These are phyloP conservation scores for Ailurus styani DNA, from an alignment of 2,113 vertebrate species.

Conservation along the genomic window DNA sequence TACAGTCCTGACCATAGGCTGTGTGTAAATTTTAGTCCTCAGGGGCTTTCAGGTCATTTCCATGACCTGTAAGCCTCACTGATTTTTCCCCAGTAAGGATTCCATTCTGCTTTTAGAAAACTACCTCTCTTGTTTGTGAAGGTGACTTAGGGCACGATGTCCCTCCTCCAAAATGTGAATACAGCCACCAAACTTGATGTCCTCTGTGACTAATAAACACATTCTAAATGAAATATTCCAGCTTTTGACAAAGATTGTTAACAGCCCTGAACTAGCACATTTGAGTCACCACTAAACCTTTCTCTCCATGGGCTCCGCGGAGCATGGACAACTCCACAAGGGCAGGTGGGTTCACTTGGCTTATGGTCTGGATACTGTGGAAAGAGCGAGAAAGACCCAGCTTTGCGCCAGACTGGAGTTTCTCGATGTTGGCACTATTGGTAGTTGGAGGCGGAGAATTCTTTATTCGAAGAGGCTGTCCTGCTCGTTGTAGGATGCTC, in stretches of 20 bases:
- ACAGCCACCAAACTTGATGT: background rate
- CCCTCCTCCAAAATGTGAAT: background rate
- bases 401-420: background rate
- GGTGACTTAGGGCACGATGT: background rate
- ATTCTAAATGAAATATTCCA: background rate
- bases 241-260: background rate
- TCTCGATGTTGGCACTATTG: background rate
- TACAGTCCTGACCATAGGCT: background rate
- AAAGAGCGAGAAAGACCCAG: background rate
- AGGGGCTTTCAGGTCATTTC: background rate
- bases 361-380: background rate
- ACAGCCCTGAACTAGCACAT: background rate
- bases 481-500: background rate
- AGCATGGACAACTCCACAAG: background rate
- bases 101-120: slow-evolving; percentile 13
- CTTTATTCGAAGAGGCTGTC: background rate
- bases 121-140: background rate
- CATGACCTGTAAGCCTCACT: background rate
- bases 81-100: background rate
- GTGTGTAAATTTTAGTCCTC: background rate
- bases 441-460: background rate
- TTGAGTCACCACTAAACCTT: background rate
- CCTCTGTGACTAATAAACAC: background rate
- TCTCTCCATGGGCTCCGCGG: background rate
- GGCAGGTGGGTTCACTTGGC: background rate